Evolutionary conservation across 1,140 invertebrate species (phyloP), one percentile per base, ranked within the genome.

Genomic region (Littorina saxatilis): DNA sequence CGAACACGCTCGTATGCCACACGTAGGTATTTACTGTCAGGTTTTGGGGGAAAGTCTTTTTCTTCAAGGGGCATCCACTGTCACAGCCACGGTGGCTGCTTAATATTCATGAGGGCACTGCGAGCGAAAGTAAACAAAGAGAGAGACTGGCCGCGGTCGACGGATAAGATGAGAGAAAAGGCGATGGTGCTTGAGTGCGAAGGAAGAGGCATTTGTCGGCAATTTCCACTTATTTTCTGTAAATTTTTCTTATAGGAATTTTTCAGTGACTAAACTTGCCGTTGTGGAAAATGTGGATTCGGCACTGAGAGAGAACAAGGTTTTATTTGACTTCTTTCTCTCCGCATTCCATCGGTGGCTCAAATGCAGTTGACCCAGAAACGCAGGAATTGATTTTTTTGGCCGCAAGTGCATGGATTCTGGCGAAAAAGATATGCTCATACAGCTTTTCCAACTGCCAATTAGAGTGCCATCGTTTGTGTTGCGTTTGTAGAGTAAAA

Each of bases 81-180:
- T 27, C 23, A 50, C 29, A 17, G 43, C 43, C 43, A 47, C 76
- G 4, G 20, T 37, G 9, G 23, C 13, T 73, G 11, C 72, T 81
- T 32, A 82, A 80, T 84, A 82, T 84, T 82, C 78, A 84, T 72
- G n/a, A 82, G 76, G 47, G 58, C 27, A 17, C 17, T 20, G 66
- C 29, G 4, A 4, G 37, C 23, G 50, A 73, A 35, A 77, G 75
- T 66, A 70, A 74, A 40, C 73, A 68, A 52, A 79, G 79, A 47
- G 35, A 40, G 63, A 13, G 58, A n/a, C n/a, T 43, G n/a, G 63
- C 27, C 0, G 43, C 50, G 27, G 29, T 15, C 58, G 15, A 29
- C 63, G 58, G 52, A 11, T 27, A 37, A 39, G 20, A 40, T 40
- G 32, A 78, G 20, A 0, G 17, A 61, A 43, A 9, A 27, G 17